A percentile compares a stretch with the other conserved stretches of the same genome.
Evolutionary conservation across 2,113 vertebrate genomes (phyloP).

Genomic region (Lichenostomus cassidix): DNA sequence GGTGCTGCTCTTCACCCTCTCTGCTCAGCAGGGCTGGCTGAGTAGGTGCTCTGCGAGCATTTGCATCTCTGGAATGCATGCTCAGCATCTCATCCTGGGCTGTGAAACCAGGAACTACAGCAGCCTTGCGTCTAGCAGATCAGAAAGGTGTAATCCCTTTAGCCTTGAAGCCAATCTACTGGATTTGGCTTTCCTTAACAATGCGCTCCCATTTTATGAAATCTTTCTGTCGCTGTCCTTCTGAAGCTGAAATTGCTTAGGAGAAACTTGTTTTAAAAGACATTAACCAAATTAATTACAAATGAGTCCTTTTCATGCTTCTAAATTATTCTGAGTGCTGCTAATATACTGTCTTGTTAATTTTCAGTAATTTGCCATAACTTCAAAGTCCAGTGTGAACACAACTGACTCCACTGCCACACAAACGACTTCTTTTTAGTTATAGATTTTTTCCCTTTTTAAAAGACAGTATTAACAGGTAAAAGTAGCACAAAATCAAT

Average conservation of each 20-base stretch:
- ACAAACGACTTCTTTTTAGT: background rate
- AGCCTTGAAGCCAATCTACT: background rate
- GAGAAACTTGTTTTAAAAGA: background rate
- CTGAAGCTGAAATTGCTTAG: background rate
- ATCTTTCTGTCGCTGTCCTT: background rate
- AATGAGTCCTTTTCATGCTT: background rate
- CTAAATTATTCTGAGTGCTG: background rate
- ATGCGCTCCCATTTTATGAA: background rate
- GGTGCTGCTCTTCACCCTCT: background rate
- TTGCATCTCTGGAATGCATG: background rate
- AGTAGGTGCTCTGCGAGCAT: background rate
- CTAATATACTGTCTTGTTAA: background rate
- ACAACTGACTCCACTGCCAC: accelerated
- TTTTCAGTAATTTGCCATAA: background rate
- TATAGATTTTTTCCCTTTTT: background rate
- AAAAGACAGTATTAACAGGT: background rate
- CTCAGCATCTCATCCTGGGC: background rate
- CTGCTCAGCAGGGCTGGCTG: background rate
- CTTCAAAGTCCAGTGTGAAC: background rate
- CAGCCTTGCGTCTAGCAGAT: background rate
- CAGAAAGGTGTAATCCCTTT: background rate
- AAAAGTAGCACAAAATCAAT: background rate
- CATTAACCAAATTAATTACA: background rate
- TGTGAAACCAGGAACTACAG: background rate
- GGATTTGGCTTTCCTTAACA: background rate